These are phyloP conservation scores for Xylocampa areola DNA, from an alignment of 2,888 invertebrate genomes.

Conservation along the genomic window DNA sequence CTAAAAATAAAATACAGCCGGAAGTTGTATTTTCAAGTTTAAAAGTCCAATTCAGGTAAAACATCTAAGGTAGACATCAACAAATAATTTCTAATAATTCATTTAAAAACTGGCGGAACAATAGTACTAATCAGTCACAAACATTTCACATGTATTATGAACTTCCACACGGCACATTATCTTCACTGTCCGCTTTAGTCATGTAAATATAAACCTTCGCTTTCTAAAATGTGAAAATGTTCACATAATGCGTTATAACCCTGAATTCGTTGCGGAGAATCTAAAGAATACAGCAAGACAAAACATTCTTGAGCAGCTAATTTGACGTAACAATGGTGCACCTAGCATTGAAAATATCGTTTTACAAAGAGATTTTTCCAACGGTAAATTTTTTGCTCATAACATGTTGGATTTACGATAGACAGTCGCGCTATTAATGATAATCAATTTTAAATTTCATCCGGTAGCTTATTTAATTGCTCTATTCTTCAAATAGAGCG, in stretches of 20 bases:
- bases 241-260: slow-evolving; percentile 66
- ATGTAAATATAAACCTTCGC: slow-evolving; percentile 86
- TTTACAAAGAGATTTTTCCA: slow-evolving; percentile 38
- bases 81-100: slow-evolving; percentile 14
- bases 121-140: slow-evolving; percentile 62
- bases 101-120: slow-evolving; percentile 51
- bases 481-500: slow-evolving; percentile 76
- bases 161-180: slow-evolving; percentile 61
- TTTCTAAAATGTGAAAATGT: slow-evolving; percentile 87
- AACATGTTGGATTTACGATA: slow-evolving; percentile 47
- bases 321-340: slow-evolving; percentile 67
- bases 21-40: too few species aligned
- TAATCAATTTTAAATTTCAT: slow-evolving; percentile 67
- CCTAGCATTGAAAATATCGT: slow-evolving; percentile 55
- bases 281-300: slow-evolving; percentile 55
- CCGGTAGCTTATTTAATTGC: slow-evolving; percentile 71
- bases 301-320: slow-evolving; percentile 59
- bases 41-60: too few species aligned
- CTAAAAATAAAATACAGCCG: too few species aligned
- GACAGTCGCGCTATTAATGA: slow-evolving; percentile 51
- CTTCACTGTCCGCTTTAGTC: slow-evolving; percentile 70
- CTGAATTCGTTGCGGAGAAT: slow-evolving; percentile 69
- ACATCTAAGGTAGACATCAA: too few species aligned
- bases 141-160: slow-evolving; percentile 72
- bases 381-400: slow-evolving; percentile 52